Evolutionary conservation across 2,113 vertebrate species (phyloP).

Genomic region (Heterochromis multidens): DNA sequence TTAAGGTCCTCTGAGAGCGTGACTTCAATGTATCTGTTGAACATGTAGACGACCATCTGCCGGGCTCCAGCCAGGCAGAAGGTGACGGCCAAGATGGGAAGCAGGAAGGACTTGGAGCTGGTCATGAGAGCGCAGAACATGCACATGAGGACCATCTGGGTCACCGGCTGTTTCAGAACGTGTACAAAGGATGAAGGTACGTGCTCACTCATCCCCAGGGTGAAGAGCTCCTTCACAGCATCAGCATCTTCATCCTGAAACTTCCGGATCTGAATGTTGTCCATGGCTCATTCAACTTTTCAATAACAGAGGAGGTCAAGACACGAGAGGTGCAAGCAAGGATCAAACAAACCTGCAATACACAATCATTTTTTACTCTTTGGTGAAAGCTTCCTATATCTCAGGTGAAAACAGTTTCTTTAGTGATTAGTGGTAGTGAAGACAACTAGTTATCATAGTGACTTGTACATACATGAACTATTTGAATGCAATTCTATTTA

Average conservation of each 20-base stretch:
- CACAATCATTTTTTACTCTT: background rate
- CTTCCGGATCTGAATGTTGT: slow-evolving; percentile 66
- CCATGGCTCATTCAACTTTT: slow-evolving; percentile 56
- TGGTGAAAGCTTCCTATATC: background rate
- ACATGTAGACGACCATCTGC: slow-evolving; percentile 55
- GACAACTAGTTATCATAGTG: background rate
- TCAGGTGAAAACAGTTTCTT: background rate
- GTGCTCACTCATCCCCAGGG: slow-evolving; percentile 76
- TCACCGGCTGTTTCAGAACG: slow-evolving; percentile 70
- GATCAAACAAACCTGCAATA: background rate
- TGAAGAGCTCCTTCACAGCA: slow-evolving; percentile 73
- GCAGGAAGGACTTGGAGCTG: slow-evolving; percentile 71
- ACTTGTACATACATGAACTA: background rate
- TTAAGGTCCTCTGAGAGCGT: slow-evolving; percentile 62
- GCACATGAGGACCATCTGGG: slow-evolving; percentile 71
- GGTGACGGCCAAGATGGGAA: slow-evolving; percentile 69
- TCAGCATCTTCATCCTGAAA: slow-evolving; percentile 63
- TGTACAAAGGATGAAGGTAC: slow-evolving; percentile 72
- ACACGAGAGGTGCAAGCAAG: background rate
- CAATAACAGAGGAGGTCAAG: background rate
- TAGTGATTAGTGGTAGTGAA: background rate
- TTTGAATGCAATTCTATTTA: background rate
- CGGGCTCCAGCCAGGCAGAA: slow-evolving; percentile 69
- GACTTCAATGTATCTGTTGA: slow-evolving; percentile 66
- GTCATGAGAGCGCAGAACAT: slow-evolving; percentile 69